Percentiles rank a stretch among this genome's conserved stretches.
phyloP scores from a whole-genome alignment of 2,888 invertebrate genomes.

The Ecliptopera silaceata region DNA sequence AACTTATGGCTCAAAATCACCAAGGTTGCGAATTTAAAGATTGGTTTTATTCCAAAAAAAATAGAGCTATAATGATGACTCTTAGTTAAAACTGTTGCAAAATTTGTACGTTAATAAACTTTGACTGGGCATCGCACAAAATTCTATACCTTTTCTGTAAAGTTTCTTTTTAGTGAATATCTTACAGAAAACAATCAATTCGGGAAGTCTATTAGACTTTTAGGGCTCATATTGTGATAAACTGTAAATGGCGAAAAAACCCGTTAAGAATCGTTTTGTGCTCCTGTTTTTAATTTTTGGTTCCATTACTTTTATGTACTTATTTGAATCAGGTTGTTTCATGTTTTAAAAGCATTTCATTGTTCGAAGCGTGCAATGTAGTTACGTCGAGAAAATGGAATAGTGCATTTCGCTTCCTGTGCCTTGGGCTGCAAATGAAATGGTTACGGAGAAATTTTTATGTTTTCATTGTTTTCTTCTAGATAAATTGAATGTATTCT shows the following conservation, averaged over 20 bases:
- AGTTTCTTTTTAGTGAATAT: no score
- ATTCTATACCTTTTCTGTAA: no score
- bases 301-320: constrained; percentile 55
- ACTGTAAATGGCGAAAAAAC: background rate
- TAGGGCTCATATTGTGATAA: no score
- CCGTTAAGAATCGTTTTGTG: background rate
- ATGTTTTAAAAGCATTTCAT: constrained; percentile 81
- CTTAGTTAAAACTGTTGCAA: no score
- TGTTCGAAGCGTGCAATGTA: constrained; percentile 73
- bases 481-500: constrained; percentile 38
- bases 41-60: no score
- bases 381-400: constrained; percentile 76
- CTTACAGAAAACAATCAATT: no score
- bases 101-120: no score
- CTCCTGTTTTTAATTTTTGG: constrained; percentile 40
- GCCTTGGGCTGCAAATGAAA: constrained; percentile 76
- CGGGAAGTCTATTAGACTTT: no score
- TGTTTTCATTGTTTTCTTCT: constrained; percentile 54
- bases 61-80: no score
- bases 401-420: constrained; percentile 71
- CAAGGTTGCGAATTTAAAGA: no score
- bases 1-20: no score
- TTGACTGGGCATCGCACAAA: no score
- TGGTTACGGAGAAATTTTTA: constrained; percentile 64
- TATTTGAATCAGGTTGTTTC: constrained; percentile 68